Conservation (phyloP, 2,888 invertebrate genomes). For the Phyto melanocephala region DNA sequence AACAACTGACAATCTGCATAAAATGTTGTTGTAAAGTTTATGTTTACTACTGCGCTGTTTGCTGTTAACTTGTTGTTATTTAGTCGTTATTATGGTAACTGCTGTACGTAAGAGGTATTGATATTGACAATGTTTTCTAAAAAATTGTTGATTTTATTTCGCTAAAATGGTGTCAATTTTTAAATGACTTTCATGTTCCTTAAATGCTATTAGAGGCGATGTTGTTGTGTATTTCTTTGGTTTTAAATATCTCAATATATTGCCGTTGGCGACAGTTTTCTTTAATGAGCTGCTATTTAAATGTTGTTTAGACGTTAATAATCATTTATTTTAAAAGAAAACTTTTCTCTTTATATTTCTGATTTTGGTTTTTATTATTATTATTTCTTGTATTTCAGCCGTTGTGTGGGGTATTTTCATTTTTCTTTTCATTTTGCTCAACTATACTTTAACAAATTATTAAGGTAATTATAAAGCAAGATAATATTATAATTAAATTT, state of each 20-base stretch:
- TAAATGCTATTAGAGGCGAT: neutral
- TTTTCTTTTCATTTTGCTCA: neutral
- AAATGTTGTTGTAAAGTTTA: neutral
- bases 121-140: neutral
- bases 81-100: neutral
- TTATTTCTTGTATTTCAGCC: neutral
- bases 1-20: neutral
- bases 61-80: constrained; percentile 20
- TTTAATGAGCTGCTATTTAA: constrained; percentile 56
- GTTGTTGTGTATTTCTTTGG: neutral
- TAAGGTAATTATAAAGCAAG: neutral
- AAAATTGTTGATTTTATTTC: constrained; percentile 5
- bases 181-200: constrained; percentile 11
- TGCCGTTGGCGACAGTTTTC: constrained; percentile 61
- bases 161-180: constrained; percentile 29
- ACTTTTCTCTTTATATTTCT: neutral
- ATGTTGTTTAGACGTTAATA: constrained; percentile 52
- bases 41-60: neutral
- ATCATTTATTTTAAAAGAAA: constrained; percentile 35
- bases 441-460: constrained; percentile 17
- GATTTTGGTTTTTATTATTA: neutral
- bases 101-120: neutral
- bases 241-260: constrained; percentile 2
- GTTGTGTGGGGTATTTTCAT: neutral
- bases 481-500: constrained; percentile 9